Evolutionary conservation across 1,140 invertebrate species (phyloP).

Genomic region (Chironomus tepperi): DNA sequence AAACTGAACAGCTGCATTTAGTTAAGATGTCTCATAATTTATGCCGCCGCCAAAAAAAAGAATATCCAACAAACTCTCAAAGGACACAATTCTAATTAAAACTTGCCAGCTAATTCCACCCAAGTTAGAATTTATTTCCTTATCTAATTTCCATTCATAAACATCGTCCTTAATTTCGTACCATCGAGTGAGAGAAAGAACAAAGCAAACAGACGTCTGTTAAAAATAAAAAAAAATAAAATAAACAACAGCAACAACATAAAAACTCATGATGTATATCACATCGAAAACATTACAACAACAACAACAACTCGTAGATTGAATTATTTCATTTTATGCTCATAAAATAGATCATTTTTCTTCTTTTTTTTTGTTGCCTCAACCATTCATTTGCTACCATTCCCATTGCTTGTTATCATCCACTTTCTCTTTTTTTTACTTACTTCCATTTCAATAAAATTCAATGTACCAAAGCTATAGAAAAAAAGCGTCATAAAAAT

Average conservation of each 20-base stretch:
- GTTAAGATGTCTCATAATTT: too few species aligned
- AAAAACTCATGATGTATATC: neutral
- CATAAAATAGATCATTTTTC: conserved; percentile 14
- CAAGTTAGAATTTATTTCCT: neutral
- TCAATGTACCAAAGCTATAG: neutral
- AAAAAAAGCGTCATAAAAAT: neutral
- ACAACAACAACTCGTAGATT: neutral
- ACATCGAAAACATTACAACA: conserved; percentile 7
- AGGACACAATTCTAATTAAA: too few species aligned
- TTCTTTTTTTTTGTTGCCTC: too few species aligned
- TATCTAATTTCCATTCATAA: neutral
- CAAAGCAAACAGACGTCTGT: neutral
- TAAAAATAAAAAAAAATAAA: neutral
- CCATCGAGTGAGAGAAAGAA: neutral
- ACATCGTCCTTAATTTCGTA: neutral
- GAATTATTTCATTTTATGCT: conserved; percentile 15
- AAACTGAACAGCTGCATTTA: too few species aligned
- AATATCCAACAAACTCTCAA: too few species aligned
- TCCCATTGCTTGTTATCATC: neutral
- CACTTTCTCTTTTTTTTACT: neutral
- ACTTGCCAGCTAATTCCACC: too few species aligned
- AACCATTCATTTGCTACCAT: neutral
- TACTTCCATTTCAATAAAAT: conserved; percentile 22
- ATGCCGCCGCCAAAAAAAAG: too few species aligned
- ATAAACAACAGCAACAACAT: neutral